Base-by-base conservation (phyloP, 2,113 vertebrate genomes). In the Pipra filicauda region DNA sequence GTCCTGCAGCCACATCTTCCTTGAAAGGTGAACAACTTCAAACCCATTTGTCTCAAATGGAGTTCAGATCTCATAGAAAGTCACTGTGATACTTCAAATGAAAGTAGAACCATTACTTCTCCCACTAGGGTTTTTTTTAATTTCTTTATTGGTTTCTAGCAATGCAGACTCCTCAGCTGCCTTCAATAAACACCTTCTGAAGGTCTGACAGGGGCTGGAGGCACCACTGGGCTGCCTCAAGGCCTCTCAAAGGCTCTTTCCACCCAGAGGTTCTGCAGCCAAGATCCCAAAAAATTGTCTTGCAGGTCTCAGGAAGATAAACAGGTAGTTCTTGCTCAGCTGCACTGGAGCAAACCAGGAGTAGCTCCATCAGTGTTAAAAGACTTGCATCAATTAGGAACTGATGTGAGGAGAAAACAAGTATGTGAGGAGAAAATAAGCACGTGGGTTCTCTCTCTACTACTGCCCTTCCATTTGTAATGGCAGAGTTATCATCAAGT, bases 61-160 rank as follows among this genome's bases (percentile, higher is more conserved):
- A 64, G 30, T 62, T 57, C 37, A 23, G 16, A n/a, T 48, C 61
- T 62, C 27, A n/a, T 6, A 51, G 9, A 13, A 79, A 79, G 37
- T 39, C 2, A 1, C 26, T 48, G 28, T 26, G 41, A 33, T 18
- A 27, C 17, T 58, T 75, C n/a, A 91, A 92, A 64, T 58, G 24
- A 75, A 64, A 89, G 44, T 12, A 30, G 8, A 57, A 69, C 27
- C 7, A 24, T 59, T 49, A 16, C 2, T 8, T 75, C 30, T 69
- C 13, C 31, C 7, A 8, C 23, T 51, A 10, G 2, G 4, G 0
- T 1, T 14, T 9, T 10, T 74, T 44, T 35, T 30, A 5, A 2
- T 7, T 24, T n/a, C 54, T 79, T 5, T 31, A 15, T 13, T 64
- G 21, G 6, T 65, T 92, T 93, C 48, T 67, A 65, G 51, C 33